These are phyloP conservation scores for Drosophila ironensis DNA, from an alignment of 1,140 invertebrate species.

Conservation along the genomic window DNA sequence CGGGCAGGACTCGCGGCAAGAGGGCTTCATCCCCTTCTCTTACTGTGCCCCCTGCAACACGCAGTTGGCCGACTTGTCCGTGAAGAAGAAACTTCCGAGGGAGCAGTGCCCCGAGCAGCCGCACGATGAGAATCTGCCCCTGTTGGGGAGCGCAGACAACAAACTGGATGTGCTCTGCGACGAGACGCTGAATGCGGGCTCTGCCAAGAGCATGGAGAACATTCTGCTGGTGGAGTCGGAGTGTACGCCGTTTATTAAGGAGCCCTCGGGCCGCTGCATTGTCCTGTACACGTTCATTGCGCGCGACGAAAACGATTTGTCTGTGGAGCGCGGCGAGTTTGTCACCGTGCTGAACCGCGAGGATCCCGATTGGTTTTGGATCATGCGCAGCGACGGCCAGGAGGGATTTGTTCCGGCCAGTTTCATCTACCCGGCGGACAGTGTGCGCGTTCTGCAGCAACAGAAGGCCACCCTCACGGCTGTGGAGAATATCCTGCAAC, in stretches of 20 bases:
- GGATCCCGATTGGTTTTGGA: constrained; percentile 98
- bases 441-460: constrained; percentile 87
- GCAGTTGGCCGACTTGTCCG: constrained; percentile 88
- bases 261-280: constrained; percentile 94
- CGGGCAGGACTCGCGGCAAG: constrained; percentile 91
- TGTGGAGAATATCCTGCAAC: constrained; percentile 51
- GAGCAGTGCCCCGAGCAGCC: constrained; percentile 81
- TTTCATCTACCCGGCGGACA: constrained; percentile 95
- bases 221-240: constrained; percentile 83
- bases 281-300: constrained; percentile 96
- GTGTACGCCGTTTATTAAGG: constrained; percentile 92
- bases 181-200: constrained; percentile 16
- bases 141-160: constrained; percentile 82
- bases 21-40: constrained; percentile 97
- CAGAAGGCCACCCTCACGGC: constrained; percentile 62
- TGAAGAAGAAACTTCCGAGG: constrained; percentile 93
- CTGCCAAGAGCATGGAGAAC: constrained; percentile 82
- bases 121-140: constrained; percentile 57
- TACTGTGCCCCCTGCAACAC: constrained; percentile 94
- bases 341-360: constrained; percentile 96
- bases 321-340: constrained; percentile 95
- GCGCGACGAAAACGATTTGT: constrained; percentile 96
- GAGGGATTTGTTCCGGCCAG: constrained; percentile 97
- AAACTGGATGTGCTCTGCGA: constrained; percentile 78
- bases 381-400: constrained; percentile 93